These are phyloP conservation scores for Emydocephalus ijimae DNA, from an alignment of 2,113 vertebrate genomes.

Conservation along the genomic window DNA sequence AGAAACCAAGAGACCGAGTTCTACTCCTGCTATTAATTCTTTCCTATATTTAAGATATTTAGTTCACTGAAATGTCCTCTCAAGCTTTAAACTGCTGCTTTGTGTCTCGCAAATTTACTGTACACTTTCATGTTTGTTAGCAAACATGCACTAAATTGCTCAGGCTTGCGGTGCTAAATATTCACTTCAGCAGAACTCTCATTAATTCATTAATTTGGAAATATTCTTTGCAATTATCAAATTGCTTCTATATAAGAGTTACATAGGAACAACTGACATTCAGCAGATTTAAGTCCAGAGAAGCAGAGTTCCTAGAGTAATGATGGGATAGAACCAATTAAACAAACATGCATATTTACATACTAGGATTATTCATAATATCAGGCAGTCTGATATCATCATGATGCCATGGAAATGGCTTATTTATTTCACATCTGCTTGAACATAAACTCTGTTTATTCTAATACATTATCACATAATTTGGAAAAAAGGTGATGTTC, in stretches of 20 bases:
- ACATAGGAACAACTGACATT: not conserved
- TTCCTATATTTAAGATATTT: not conserved
- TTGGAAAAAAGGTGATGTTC: not conserved
- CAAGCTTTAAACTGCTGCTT: not conserved
- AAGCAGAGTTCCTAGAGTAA: not conserved
- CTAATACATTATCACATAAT: not conserved
- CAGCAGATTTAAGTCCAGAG: not conserved
- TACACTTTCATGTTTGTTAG: not conserved
- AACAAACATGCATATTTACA: not conserved
- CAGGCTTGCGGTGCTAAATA: not conserved
- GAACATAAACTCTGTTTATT: not conserved
- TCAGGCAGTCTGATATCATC: not conserved
- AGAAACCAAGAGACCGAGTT: not conserved
- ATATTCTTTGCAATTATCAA: not conserved
- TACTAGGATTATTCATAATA: not conserved
- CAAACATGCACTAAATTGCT: not conserved
- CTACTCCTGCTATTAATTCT: not conserved
- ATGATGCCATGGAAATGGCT: not conserved
- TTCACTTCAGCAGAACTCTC: not conserved
- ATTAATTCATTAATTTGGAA: not conserved
- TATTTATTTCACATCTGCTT: not conserved
- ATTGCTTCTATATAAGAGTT: not conserved
- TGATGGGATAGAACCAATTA: not conserved
- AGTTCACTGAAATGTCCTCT: not conserved
- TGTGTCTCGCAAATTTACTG: not conserved